A percentile compares a stretch with the other conserved stretches of the same genome.
Evolutionary conservation across 2,113 vertebrate genomes (phyloP).

Genomic region (Zosterops pallidus): DNA sequence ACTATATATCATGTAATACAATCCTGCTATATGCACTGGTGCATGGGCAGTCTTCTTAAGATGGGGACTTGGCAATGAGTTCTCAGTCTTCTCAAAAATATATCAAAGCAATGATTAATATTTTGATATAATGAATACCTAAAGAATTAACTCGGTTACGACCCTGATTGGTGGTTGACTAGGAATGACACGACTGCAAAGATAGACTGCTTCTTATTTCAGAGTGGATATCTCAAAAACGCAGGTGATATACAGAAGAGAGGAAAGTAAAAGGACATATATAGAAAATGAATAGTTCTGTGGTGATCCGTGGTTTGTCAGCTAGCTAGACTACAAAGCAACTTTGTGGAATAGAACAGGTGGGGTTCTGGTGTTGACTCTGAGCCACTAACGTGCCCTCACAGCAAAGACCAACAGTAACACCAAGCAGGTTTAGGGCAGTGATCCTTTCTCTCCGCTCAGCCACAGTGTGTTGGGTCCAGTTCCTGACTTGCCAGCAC

Average conservation of each 20-base stretch:
- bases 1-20: not conserved
- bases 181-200: not conserved
- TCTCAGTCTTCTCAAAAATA: not conserved
- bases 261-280: not conserved
- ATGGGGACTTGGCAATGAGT: not conserved
- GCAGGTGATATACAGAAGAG: fast-evolving
- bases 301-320: not conserved
- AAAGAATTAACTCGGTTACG: not conserved
- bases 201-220: not conserved
- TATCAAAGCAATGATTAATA: not conserved
- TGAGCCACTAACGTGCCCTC: not conserved
- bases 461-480: too few relatives aligned
- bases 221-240: not conserved
- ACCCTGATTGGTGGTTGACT: not conserved
- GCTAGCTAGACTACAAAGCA: not conserved
- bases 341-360: not conserved
- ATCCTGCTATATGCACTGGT: not conserved
- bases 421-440: not conserved
- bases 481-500: not conserved
- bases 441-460: not conserved
- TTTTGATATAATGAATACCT: not conserved
- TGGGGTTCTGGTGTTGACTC: not conserved
- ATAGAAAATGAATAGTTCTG: not conserved
- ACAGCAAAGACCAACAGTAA: not conserved
- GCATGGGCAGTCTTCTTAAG: not conserved